Percentiles rank a stretch among this genome's conserved stretches.
Conservation (phyloP, 2,113 vertebrate species). For the Pachycephala philippinensis region DNA sequence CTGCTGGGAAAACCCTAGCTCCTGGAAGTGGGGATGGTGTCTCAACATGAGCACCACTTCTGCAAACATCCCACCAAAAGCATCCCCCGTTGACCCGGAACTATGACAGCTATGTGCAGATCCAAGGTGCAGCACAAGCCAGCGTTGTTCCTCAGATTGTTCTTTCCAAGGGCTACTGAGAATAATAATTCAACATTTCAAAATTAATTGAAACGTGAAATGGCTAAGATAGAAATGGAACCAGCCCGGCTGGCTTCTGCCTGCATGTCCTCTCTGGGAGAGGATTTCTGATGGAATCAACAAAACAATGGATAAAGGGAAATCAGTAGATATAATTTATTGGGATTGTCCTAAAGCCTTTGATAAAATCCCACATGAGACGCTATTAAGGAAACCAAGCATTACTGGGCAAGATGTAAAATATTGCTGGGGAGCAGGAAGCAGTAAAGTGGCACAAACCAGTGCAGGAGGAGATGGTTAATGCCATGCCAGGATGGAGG, state of each 20-base stretch:
- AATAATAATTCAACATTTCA: not conserved
- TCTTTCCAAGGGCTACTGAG: not conserved
- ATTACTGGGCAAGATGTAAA: not conserved
- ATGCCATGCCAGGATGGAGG: not conserved
- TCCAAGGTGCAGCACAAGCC: not conserved
- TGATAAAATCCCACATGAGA: conserved; percentile 37
- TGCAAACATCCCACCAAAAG: not conserved
- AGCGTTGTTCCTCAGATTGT: not conserved
- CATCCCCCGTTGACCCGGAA: not conserved
- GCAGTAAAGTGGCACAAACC: not conserved
- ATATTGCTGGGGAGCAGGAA: not conserved
- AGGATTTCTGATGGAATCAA: conserved; percentile 19
- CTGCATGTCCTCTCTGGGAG: not conserved
- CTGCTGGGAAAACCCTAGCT: not conserved
- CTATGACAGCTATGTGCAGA: rapidly evolving
- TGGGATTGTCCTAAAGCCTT: conserved; percentile 40
- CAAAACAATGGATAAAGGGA: conserved; percentile 29
- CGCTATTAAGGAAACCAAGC: not conserved
- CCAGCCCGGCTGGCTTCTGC: not conserved
- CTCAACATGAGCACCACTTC: not conserved
- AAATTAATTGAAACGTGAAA: conserved; percentile 25
- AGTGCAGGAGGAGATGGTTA: not conserved
- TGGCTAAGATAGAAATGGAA: not conserved
- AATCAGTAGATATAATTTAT: conserved; percentile 23
- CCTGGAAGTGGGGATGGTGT: not conserved